Percentiles rank a stretch among this genome's conserved stretches.
These are phyloP conservation scores for Subacronicta megacephala DNA, from an alignment of 2,888 invertebrate genomes.

Conservation along the genomic window DNA sequence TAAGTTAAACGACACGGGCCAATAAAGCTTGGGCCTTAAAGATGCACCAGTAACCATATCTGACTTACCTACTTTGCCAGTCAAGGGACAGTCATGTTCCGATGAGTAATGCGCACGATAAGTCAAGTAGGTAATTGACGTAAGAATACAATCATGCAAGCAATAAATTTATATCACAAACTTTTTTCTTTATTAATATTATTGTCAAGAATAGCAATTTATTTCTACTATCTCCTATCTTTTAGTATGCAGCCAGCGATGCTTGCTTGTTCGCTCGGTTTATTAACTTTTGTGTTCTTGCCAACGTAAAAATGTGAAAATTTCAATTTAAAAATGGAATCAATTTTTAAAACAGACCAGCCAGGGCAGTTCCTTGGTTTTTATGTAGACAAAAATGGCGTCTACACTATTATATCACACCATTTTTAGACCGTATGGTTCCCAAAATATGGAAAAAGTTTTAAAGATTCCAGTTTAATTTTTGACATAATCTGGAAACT, in stretches of 20 bases:
- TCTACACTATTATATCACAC: slow-evolving; percentile 16
- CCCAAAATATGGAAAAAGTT: slow-evolving; percentile 57
- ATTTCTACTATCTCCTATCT: slow-evolving; percentile 54
- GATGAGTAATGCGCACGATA: slow-evolving; percentile 72
- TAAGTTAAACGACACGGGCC: slow-evolving; percentile 80
- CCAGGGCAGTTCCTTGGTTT: slow-evolving; percentile 12
- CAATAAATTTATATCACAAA: slow-evolving; percentile 69
- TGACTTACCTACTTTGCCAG: slow-evolving; percentile 55
- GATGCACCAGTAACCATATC: slow-evolving; percentile 71
- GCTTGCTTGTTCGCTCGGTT: slow-evolving; percentile 36
- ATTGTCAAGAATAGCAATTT: slow-evolving; percentile 55
- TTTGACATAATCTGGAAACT: slow-evolving; percentile 81
- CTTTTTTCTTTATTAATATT: slow-evolving; percentile 61
- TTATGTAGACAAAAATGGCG: slow-evolving; percentile 25
- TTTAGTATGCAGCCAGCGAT: slow-evolving; percentile 39
- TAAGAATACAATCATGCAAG: slow-evolving; percentile 66
- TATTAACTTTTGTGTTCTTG: slow-evolving; percentile 50
- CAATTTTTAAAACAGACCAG: slow-evolving; percentile 18
- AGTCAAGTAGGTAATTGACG: slow-evolving; percentile 74
- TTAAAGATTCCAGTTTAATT: slow-evolving; percentile 77
- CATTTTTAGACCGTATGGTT: slow-evolving; percentile 7
- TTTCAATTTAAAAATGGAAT: slow-evolving; percentile 43
- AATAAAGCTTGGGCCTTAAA: slow-evolving; percentile 76
- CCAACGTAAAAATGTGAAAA: slow-evolving; percentile 53
- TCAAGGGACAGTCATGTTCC: slow-evolving; percentile 46